Conservation (phyloP, 1,140 invertebrate species). For the Drosophila sproati region DNA sequence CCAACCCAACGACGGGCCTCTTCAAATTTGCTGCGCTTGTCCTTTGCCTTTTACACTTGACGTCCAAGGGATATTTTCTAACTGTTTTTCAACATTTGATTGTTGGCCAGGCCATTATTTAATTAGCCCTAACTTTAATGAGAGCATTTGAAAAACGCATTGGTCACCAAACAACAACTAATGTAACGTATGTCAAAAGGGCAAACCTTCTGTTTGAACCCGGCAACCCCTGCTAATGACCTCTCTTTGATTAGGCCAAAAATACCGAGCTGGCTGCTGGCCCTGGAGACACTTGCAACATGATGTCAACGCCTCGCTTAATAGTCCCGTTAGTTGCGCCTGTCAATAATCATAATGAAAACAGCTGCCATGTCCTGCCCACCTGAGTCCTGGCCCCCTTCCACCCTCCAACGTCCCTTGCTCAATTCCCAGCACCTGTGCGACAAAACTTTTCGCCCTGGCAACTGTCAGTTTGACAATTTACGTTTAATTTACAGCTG, state of each 20-base stretch:
- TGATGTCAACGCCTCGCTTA: conserved; percentile 73
- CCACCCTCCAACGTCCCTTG: neutral
- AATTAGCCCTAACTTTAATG: conserved; percentile 58
- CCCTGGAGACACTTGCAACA: conserved; percentile 66
- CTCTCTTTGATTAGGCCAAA: conserved; percentile 67
- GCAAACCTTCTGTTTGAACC: conserved; percentile 24
- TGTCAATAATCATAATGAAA: conserved; percentile 80
- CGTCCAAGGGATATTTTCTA: conserved; percentile 14
- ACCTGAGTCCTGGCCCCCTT: conserved; percentile 3
- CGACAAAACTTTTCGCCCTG: conserved; percentile 49
- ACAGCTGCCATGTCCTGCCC: conserved; percentile 62
- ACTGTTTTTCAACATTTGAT: conserved; percentile 37
- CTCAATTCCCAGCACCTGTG: conserved; percentile 38
- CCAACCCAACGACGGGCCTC: neutral
- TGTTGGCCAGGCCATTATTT: conserved; percentile 22
- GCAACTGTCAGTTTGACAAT: conserved; percentile 69
- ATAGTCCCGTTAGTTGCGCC: conserved; percentile 71
- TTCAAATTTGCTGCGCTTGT: conserved; percentile 57
- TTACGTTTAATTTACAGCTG: conserved; percentile 77
- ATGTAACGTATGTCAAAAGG: conserved; percentile 44
- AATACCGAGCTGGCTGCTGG: neutral
- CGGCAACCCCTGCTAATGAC: conserved; percentile 63
- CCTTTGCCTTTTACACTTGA: conserved; percentile 36
- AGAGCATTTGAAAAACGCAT: conserved; percentile 54
- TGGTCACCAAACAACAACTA: conserved; percentile 21